A percentile compares a stretch with the other conserved stretches of the same genome.
Evolutionary conservation across 2,888 invertebrate species (phyloP).

Genomic region (Hirtodrosophila histrioides): DNA sequence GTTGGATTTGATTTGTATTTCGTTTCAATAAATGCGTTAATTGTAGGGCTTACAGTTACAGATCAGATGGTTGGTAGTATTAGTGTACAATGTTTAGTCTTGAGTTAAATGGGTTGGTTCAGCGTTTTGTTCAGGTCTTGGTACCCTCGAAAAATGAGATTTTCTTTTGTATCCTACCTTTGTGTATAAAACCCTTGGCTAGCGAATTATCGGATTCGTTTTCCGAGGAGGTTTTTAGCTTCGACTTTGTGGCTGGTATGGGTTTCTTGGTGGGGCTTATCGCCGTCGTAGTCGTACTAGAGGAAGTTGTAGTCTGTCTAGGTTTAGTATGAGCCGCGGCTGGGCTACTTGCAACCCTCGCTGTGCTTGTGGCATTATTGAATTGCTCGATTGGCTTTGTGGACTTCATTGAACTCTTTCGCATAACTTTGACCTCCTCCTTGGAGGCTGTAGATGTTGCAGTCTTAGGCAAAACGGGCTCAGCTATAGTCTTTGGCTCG

Average conservation of each 20-base stretch:
- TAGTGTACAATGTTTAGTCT: slow-evolving; percentile 57
- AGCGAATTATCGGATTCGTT: slow-evolving; percentile 72
- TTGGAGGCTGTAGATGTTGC: neutral
- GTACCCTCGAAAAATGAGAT: slow-evolving; percentile 91
- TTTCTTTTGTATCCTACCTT: slow-evolving; percentile 88
- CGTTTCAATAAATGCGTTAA: slow-evolving; percentile 75
- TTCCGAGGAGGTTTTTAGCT: slow-evolving; percentile 61
- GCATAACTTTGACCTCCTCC: slow-evolving; percentile 25
- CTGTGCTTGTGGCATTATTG: slow-evolving; percentile 2
- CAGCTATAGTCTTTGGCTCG: slow-evolving; percentile 17
- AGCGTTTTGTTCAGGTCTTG: slow-evolving; percentile 84
- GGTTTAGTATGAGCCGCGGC: slow-evolving; percentile 13
- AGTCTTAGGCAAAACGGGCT: slow-evolving; percentile 8
- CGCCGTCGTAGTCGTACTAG: slow-evolving; percentile 7
- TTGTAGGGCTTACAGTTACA: slow-evolving; percentile 56
- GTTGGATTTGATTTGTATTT: slow-evolving; percentile 70
- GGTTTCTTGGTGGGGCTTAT: slow-evolving; percentile 26
- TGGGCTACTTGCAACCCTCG: neutral
- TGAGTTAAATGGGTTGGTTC: slow-evolving; percentile 20
- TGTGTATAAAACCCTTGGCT: slow-evolving; percentile 85
- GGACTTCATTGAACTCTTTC: slow-evolving; percentile 57
- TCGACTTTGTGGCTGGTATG: slow-evolving; percentile 37
- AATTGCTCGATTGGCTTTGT: slow-evolving; percentile 27
- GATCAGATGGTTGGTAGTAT: slow-evolving; percentile 28
- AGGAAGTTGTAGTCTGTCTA: slow-evolving; percentile 13